Percentiles rank a stretch among this genome's conserved stretches.
Conservation (phyloP, 2,888 invertebrate species). For the Leptinotarsa rubiginosa region DNA sequence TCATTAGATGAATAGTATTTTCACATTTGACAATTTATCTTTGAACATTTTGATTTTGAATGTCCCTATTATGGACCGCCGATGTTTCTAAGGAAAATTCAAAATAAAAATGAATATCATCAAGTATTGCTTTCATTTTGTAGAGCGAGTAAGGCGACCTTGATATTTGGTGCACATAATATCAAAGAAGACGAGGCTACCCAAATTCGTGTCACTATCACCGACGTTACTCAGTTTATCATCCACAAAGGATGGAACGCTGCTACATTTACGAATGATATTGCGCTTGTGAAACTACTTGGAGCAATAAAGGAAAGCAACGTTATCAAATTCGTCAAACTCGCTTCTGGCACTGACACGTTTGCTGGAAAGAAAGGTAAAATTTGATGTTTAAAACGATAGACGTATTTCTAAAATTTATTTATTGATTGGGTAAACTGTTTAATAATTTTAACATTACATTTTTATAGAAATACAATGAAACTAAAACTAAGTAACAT, state of each 20-base stretch:
- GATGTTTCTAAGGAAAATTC: not conserved
- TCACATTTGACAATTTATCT: too few species aligned
- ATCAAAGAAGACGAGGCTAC: slow-evolving; percentile 55
- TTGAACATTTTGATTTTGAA: not conserved
- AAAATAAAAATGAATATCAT: not conserved
- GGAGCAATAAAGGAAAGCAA: slow-evolving; percentile 36
- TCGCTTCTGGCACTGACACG: slow-evolving; percentile 36
- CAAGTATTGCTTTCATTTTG: not conserved
- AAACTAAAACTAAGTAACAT: too few species aligned
- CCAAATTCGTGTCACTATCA: slow-evolving; percentile 48
- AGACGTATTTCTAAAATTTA: not conserved
- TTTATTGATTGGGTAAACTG: not conserved
- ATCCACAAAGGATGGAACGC: slow-evolving; percentile 64
- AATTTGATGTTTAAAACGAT: slow-evolving; percentile 9
- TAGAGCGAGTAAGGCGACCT: slow-evolving; percentile 30
- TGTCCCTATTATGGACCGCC: not conserved
- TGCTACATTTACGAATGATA: slow-evolving; percentile 62
- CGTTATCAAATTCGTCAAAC: slow-evolving; percentile 39
- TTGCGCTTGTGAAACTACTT: slow-evolving; percentile 57
- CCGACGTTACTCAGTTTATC: slow-evolving; percentile 49
- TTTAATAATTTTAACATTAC: not conserved
- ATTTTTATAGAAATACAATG: too few species aligned
- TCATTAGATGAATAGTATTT: too few species aligned
- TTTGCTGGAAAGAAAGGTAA: slow-evolving; percentile 27
- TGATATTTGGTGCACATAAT: slow-evolving; percentile 55